phyloP scores from a whole-genome alignment of 2,113 vertebrate genomes.

The Rhagologus leucostigma region DNA sequence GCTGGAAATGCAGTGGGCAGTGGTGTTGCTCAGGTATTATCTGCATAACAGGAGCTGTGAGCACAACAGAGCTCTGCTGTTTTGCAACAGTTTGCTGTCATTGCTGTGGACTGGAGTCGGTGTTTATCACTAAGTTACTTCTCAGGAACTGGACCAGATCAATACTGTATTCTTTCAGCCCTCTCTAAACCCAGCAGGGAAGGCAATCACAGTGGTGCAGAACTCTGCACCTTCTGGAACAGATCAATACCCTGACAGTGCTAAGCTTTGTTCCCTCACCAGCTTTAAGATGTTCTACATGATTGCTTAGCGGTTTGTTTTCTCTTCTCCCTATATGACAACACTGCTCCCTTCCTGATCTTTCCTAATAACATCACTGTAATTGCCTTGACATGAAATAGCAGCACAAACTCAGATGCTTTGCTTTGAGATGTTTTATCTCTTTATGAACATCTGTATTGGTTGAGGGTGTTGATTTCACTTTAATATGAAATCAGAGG shows the following conservation, averaged over 20 bases:
- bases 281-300: constrained; percentile 94
- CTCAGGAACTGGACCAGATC: constrained; percentile 87
- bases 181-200: constrained; percentile 83
- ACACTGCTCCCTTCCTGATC: constrained; percentile 64
- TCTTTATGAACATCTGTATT: constrained; percentile 45
- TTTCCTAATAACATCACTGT: constrained; percentile 76
- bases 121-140: constrained; percentile 90
- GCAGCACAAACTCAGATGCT: constrained; percentile 68
- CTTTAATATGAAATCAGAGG: constrained; percentile 49
- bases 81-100: constrained; percentile 75
- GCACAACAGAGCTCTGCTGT: neutral
- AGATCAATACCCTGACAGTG: constrained; percentile 92
- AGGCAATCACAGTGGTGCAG: constrained; percentile 82
- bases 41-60: neutral
- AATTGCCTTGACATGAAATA: constrained; percentile 81
- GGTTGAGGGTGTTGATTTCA: constrained; percentile 67
- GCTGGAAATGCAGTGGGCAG: neutral
- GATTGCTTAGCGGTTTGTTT: constrained; percentile 95
- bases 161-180: constrained; percentile 89
- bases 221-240: constrained; percentile 89
- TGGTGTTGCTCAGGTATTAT: neutral
- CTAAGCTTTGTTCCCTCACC: constrained; percentile 90
- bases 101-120: constrained; percentile 77
- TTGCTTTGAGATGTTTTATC: constrained; percentile 69
- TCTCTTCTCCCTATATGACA: constrained; percentile 77